Conservation (phyloP, 2,888 invertebrate genomes). For the Gastracanthus pulcherrimus region DNA sequence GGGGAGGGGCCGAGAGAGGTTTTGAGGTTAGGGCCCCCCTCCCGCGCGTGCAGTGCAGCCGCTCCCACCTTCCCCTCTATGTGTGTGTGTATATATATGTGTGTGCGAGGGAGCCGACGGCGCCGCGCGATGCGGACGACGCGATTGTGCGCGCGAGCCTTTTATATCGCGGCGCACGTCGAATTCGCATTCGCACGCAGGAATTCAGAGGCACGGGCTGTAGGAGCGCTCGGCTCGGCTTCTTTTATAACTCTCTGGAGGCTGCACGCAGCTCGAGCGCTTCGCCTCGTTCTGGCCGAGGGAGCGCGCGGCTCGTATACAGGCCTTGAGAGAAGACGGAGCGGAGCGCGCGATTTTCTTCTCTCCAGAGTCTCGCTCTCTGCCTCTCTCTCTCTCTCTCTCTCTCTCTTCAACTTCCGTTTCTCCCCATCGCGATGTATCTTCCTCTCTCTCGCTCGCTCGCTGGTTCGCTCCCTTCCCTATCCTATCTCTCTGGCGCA, state of each 20-base stretch:
- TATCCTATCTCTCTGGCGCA: background rate
- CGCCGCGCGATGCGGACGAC: constrained; percentile 42
- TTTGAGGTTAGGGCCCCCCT: constrained; percentile 58
- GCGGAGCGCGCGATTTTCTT: constrained; percentile 33
- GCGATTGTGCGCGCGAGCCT: constrained; percentile 41
- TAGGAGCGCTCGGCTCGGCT: background rate
- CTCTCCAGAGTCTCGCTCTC: constrained; percentile 49
- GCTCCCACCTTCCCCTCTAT: constrained; percentile 34
- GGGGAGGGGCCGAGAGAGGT: constrained; percentile 14
- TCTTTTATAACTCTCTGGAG: constrained; percentile 49
- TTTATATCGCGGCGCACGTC: constrained; percentile 37
- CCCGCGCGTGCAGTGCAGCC: constrained; percentile 38
- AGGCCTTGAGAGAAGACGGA: constrained; percentile 42
- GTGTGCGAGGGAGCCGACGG: constrained; percentile 39
- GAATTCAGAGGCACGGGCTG: constrained; percentile 5
- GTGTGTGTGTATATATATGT: too few species aligned
- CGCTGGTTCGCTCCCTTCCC: constrained; percentile 47
- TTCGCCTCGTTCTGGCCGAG: constrained; percentile 42
- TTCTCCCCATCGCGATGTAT: too few species aligned
- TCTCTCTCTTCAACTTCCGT: constrained; percentile 53
- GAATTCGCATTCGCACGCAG: constrained; percentile 34
- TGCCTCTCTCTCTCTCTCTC: constrained; percentile 31
- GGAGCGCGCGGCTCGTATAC: constrained; percentile 42
- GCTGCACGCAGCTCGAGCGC: constrained; percentile 27
- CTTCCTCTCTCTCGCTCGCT: constrained; percentile 16